Evolutionary conservation across 2,888 invertebrate genomes (phyloP), one percentile per base, ranked within the genome.

Genomic region (Helobdella robusta): DNA sequence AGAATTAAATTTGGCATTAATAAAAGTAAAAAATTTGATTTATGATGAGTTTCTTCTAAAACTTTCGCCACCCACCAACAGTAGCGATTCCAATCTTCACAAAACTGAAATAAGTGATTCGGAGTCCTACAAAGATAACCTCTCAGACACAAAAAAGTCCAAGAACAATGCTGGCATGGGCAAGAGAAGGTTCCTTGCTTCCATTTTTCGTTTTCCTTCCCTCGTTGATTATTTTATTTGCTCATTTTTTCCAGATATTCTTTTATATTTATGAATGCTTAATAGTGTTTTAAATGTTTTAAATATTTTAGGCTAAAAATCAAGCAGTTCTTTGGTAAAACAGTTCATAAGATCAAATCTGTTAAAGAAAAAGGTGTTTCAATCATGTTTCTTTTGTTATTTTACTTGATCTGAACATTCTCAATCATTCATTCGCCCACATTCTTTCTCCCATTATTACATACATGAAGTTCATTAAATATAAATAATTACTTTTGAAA

Each of bases 331-430:
- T 83, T 94, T 73, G 91, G 92, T 1, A 87, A 87, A 25, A 91
- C 91, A 0, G 89, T 92, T 44, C 87, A 88, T 76, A 92, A 90
- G 74, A 91, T 92, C 0, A 90, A 89, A 78, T 89, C 88, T 0
- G 85, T 91, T 20, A 91, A 91, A 0, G 89, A 89, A 68, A 89
- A 90, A 72, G 75, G 77, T 77, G 69, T 67, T n/a, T n/a, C n/a
- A n/a, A n/a, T n/a, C n/a, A n/a, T n/a, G n/a, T n/a, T 63, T 25
- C 5, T 50, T 50, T 25, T 23, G 50, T 25, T 50, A 4, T 8
- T n/a, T 18, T 5, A 5, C 20, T 8, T 50, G 50, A 8, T 50
- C 4, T 18, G 18, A 50, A n/a, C 50, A 50, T 11, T 6, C 50
- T 11, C 6, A n/a, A n/a, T n/a, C n/a, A n/a, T n/a, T n/a, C n/a